A percentile compares a stretch with the other conserved stretches of the same genome.
These are phyloP conservation scores for Zapus hudsonius DNA, from an alignment of 2,113 vertebrate species.

Conservation along the genomic window DNA sequence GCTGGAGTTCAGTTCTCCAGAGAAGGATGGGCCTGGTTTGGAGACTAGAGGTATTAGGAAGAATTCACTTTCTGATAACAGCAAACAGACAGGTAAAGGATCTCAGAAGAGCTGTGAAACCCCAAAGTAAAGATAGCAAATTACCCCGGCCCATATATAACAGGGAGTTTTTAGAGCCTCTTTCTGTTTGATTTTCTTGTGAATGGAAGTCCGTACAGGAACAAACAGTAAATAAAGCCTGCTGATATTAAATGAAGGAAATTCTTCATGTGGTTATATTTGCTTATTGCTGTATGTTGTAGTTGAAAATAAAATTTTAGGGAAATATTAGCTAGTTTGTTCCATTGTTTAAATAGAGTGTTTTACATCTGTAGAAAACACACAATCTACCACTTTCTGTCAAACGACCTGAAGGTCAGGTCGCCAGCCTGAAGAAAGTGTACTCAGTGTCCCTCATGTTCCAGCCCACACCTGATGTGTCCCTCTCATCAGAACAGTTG, in stretches of 20 bases:
- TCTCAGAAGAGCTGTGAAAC: not conserved
- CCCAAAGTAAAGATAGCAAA: not conserved
- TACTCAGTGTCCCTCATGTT: not conserved
- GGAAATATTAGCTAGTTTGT: not conserved
- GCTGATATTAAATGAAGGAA: not conserved
- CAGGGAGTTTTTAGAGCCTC: not conserved
- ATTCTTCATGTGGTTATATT: not conserved
- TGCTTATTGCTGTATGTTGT: not conserved
- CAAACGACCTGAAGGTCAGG: not conserved
- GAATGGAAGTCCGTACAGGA: not conserved
- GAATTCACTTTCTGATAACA: constrained; percentile 49
- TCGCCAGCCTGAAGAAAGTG: not conserved
- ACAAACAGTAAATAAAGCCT: not conserved
- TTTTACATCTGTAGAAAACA: not conserved
- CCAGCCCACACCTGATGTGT: not conserved
- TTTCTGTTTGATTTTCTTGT: not conserved
- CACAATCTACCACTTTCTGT: not conserved
- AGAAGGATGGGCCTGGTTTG: not conserved
- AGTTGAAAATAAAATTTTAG: not conserved
- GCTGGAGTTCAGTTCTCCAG: not conserved
- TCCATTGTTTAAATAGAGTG: not conserved
- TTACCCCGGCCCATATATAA: not conserved
- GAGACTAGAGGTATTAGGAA: not conserved
- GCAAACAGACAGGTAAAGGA: not conserved
- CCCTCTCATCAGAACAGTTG: not conserved